A percentile compares a stretch with the other conserved stretches of the same genome.
Conservation (phyloP, 2,797 vertebrate species). For the Coracias cyanogaster region DNA sequence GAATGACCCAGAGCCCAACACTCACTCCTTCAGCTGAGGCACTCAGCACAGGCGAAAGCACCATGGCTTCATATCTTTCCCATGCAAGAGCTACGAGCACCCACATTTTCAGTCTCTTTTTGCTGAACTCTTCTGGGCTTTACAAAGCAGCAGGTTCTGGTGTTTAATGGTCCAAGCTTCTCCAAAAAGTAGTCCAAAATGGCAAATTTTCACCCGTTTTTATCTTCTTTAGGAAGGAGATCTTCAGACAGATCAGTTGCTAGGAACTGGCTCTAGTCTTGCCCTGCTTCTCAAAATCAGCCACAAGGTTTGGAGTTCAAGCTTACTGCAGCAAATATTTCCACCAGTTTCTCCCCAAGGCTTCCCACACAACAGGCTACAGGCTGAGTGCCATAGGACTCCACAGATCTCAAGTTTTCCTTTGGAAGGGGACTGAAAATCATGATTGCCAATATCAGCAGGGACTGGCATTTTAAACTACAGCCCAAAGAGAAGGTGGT, state of each 20-base stretch:
- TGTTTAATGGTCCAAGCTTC: not conserved
- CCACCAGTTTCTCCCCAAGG: not conserved
- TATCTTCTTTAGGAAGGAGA: not conserved
- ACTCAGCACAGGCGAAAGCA: not conserved
- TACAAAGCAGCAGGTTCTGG: not conserved
- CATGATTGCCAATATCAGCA: not conserved
- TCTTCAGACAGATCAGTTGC: not conserved
- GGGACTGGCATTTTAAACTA: not conserved
- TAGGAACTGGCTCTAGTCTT: not conserved
- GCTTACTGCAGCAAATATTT: not conserved
- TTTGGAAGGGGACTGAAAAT: not conserved
- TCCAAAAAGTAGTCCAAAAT: not conserved
- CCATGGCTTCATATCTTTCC: fast-evolving
- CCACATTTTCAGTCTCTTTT: not conserved
- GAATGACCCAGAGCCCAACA: not conserved
- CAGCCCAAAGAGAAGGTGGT: not conserved
- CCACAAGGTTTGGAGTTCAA: not conserved
- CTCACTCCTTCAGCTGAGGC: not conserved
- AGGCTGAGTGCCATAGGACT: not conserved
- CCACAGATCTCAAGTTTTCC: not conserved
- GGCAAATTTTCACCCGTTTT: not conserved
- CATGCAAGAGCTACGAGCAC: not conserved
- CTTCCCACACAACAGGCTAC: fast-evolving
- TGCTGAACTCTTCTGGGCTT: not conserved
- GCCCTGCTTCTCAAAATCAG: not conserved